phyloP scores from a whole-genome alignment of 1,140 invertebrate species.

The Campoletis sonorensis region DNA sequence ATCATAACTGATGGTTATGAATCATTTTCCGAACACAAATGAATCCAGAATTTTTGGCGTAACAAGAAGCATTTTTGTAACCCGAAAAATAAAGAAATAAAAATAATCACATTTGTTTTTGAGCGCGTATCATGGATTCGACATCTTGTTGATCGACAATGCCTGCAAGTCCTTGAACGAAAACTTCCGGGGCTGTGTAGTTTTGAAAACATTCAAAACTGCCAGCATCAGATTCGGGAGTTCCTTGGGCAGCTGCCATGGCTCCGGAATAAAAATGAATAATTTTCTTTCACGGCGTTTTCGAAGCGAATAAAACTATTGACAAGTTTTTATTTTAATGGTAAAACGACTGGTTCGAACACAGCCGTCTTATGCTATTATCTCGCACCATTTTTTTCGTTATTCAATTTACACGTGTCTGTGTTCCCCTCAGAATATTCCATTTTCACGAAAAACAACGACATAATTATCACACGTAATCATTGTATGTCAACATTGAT shows the following conservation, averaged over 20 bases:
- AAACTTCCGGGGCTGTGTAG: conserved; percentile 92
- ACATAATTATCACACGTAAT: not conserved
- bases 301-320: not conserved
- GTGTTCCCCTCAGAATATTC: not conserved
- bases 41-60: no score
- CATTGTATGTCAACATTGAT: no score
- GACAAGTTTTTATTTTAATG: not conserved
- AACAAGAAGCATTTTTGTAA: no score
- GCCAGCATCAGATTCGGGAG: conserved; percentile 82
- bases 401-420: not conserved
- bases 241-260: conserved; percentile 74
- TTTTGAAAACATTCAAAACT: conserved; percentile 91
- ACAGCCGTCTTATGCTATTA: not conserved
- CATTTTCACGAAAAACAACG: not conserved
- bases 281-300: not conserved
- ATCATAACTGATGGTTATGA: no score
- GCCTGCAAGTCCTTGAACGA: conserved; percentile 91
- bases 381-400: not conserved
- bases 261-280: not conserved
- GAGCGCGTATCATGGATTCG: conserved; percentile 91
- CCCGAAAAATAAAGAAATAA: no score
- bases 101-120: conserved; percentile 90
- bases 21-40: no score
- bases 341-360: not conserved
- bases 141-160: conserved; percentile 94